phyloP scores from a whole-genome alignment of 2,888 invertebrate species.

The Euzophera pinguis region DNA sequence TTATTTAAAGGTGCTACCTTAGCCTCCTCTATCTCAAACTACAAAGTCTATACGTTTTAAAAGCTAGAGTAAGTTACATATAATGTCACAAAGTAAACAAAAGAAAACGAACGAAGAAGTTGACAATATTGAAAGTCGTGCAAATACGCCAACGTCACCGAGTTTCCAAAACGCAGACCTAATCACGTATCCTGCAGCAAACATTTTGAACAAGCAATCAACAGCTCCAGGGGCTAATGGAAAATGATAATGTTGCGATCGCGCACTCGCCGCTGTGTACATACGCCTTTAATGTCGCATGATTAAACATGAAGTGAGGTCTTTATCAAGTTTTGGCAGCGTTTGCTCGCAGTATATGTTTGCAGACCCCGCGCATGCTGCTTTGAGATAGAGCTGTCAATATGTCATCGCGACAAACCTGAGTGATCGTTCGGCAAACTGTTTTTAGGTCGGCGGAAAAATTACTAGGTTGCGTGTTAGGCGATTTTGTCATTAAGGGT shows the following conservation, averaged over 20 bases:
- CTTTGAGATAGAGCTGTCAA: conserved; percentile 71
- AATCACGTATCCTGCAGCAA: conserved; percentile 27
- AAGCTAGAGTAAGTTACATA: no score
- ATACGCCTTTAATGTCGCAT: conserved; percentile 66
- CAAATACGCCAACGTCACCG: background rate
- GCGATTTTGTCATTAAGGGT: conserved; percentile 5
- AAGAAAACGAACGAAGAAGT: no score
- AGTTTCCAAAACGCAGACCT: conserved; percentile 14
- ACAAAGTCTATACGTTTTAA: no score
- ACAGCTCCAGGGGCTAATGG: conserved; percentile 47
- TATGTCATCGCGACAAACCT: conserved; percentile 58
- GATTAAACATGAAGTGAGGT: conserved; percentile 73
- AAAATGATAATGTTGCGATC: conserved; percentile 64
- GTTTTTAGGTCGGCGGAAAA: conserved; percentile 28
- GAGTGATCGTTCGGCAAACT: conserved; percentile 70
- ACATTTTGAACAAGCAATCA: conserved; percentile 48
- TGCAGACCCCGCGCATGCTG: conserved; percentile 64
- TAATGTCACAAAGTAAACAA: no score
- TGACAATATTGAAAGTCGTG: no score
- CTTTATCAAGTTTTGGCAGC: conserved; percentile 78
- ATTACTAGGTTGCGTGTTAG: conserved; percentile 8
- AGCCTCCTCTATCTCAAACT: no score
- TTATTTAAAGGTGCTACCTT: no score
- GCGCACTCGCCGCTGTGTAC: conserved; percentile 47
- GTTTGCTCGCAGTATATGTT: conserved; percentile 69